These are phyloP conservation scores for Bombyx huttoni DNA, from an alignment of 2,888 invertebrate species.

Conservation along the genomic window DNA sequence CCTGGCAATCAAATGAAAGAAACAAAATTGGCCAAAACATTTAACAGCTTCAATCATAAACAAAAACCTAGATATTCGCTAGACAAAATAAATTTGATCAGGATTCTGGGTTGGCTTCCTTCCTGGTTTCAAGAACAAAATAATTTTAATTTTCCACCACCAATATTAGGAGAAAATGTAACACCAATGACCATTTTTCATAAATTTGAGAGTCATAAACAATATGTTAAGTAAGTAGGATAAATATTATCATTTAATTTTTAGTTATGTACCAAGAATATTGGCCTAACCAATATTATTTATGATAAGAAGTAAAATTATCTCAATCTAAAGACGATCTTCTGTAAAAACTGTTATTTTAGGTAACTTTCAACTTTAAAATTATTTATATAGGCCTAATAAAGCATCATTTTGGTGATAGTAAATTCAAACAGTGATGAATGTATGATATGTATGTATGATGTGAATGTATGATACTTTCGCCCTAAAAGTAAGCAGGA, in stretches of 20 bases:
- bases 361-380: too few relatives aligned
- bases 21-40: slow-evolving; percentile 37
- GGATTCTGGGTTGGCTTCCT: slow-evolving; percentile 77
- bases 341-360: too few relatives aligned
- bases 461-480: too few relatives aligned
- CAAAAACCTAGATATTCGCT: slow-evolving; percentile 41
- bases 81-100: slow-evolving; percentile 62
- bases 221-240: slow-evolving; percentile 71
- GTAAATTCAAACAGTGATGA: too few relatives aligned
- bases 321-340: too few relatives aligned
- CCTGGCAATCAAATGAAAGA: slow-evolving; percentile 51
- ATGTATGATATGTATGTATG: too few relatives aligned
- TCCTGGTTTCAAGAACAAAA: slow-evolving; percentile 75
- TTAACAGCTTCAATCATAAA: slow-evolving; percentile 25
- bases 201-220: slow-evolving; percentile 66
- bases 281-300: too few relatives aligned
- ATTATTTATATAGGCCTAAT: too few relatives aligned
- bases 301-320: too few relatives aligned
- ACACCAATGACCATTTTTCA: slow-evolving; percentile 66
- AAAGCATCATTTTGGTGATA: too few relatives aligned
- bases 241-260: background rate
- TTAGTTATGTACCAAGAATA: too few relatives aligned
- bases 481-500: too few relatives aligned
- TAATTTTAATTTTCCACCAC: slow-evolving; percentile 60
- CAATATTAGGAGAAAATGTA: slow-evolving; percentile 60